phyloP scores from a whole-genome alignment of 2,113 vertebrate genomes.

The Vidua chalybeata region DNA sequence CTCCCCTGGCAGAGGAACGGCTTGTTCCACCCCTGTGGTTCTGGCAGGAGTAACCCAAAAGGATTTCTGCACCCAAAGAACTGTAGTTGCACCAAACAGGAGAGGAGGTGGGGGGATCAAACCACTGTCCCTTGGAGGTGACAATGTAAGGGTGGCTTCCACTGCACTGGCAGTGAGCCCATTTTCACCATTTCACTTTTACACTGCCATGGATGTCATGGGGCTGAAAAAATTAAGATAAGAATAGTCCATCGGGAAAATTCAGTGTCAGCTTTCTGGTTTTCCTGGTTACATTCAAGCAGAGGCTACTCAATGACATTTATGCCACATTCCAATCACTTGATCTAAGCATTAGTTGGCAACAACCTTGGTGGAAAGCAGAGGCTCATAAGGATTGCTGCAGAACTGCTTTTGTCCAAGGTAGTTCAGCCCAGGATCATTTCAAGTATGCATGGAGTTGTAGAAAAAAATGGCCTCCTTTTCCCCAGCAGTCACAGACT shows the following conservation, averaged over 20 bases:
- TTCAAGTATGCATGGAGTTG: background rate
- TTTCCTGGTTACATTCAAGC: background rate
- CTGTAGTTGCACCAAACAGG: background rate
- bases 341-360: background rate
- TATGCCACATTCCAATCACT: background rate
- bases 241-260: background rate
- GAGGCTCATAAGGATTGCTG: background rate
- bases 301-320: background rate
- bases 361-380: background rate
- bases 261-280: accelerated
- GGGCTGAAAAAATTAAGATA: background rate
- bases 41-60: background rate
- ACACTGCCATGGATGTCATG: background rate
- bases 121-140: background rate
- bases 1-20: background rate
- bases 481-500: background rate
- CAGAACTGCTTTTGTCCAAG: background rate
- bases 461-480: background rate
- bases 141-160: background rate
- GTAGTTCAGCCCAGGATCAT: background rate
- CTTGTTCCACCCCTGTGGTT: background rate
- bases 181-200: background rate
- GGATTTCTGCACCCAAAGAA: background rate
- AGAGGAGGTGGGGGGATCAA: accelerated
- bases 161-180: background rate